Percentiles rank a stretch among this genome's conserved stretches.
Evolutionary conservation across 2,888 invertebrate genomes (phyloP).

Genomic region (Arrhopalites spinosus): DNA sequence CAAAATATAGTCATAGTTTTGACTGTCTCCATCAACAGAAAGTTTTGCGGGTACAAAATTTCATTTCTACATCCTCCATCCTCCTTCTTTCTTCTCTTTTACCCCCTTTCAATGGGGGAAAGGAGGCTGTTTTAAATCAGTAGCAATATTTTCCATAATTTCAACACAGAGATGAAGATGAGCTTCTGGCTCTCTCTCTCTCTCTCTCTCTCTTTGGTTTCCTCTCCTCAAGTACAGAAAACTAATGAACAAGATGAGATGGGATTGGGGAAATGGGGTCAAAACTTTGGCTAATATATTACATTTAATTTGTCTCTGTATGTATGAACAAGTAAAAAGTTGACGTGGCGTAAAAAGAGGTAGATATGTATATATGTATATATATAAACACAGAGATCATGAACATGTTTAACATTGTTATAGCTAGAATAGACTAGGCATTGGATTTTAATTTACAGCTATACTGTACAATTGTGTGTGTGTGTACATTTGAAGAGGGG

Average conservation of each 20-base stretch:
- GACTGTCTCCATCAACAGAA: no score
- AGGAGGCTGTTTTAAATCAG: not conserved
- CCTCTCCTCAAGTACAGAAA: not conserved
- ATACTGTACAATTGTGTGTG: not conserved
- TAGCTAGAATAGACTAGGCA: no score
- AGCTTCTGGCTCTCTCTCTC: not conserved
- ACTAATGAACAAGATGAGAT: not conserved
- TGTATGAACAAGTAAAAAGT: constrained; percentile 4
- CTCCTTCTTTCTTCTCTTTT: not conserved
- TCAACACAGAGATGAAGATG: not conserved
- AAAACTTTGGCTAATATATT: no score
- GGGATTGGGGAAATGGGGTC: no score
- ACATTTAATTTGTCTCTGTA: not conserved
- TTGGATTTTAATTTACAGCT: no score
- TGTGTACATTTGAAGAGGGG: not conserved
- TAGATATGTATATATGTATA: not conserved
- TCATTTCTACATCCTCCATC: no score
- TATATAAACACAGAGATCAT: no score
- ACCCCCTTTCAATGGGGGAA: not conserved
- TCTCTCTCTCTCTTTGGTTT: not conserved
- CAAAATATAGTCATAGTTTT: no score
- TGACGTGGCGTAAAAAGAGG: not conserved
- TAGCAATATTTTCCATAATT: not conserved
- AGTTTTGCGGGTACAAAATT: no score
- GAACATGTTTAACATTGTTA: no score